phyloP scores from a whole-genome alignment of 2,888 invertebrate species.

The Pocota personata region DNA sequence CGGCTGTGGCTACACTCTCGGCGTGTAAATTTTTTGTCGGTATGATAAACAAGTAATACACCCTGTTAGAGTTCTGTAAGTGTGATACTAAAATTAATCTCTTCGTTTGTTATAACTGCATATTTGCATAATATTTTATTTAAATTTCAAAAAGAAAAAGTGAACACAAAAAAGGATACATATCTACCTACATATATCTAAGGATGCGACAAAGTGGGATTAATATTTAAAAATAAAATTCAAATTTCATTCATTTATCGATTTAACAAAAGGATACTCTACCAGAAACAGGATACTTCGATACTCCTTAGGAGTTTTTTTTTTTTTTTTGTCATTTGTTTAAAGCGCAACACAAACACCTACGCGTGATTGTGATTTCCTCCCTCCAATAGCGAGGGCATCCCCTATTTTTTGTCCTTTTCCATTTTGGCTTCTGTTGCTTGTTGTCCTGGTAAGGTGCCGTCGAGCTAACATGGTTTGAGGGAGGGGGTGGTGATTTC shows the following conservation, averaged over 20 bases:
- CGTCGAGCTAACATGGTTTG: not conserved
- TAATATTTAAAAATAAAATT: constrained; percentile 12
- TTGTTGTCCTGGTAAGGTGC: constrained; percentile 52
- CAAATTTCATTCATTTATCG: constrained; percentile 53
- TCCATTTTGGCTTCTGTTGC: constrained; percentile 67
- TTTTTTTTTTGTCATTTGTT: constrained; percentile 59
- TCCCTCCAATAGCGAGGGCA: constrained; percentile 47
- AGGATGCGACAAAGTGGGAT: constrained; percentile 26
- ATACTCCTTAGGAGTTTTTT: constrained; percentile 10
- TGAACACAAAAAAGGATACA: constrained; percentile 10
- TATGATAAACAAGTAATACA: constrained; percentile 83
- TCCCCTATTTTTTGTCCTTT: constrained; percentile 71
- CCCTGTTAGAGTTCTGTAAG: constrained; percentile 83
- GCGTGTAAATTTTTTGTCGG: constrained; percentile 83
- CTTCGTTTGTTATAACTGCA: constrained; percentile 25
- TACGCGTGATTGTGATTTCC: constrained; percentile 68
- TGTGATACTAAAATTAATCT: constrained; percentile 76
- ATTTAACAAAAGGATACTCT: constrained; percentile 69
- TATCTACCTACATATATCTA: not conserved
- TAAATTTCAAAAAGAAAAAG: not conserved
- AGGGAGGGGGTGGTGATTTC: constrained; percentile 62
- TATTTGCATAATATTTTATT: constrained; percentile 11
- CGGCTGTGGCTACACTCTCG: constrained; percentile 83
- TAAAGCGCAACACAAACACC: constrained; percentile 72
- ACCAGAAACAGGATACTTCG: constrained; percentile 56